A percentile compares a stretch with the other conserved stretches of the same genome.
Conservation (phyloP, 2,797 vertebrate genomes). For the Diglossa cyanea region DNA sequence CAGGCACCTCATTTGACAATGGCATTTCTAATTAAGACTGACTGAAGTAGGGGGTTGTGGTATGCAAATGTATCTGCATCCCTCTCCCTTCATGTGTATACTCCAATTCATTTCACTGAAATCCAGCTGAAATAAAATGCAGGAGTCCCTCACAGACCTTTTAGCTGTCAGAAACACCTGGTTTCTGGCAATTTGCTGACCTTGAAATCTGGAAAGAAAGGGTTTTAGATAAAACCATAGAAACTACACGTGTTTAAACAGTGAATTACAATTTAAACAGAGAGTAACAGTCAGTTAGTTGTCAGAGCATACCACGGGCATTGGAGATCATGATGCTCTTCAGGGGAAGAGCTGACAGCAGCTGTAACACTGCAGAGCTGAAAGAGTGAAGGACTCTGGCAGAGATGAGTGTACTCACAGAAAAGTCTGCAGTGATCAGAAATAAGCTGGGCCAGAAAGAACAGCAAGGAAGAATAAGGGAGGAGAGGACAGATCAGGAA, state of each 20-base stretch:
- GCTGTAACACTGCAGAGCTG: neutral
- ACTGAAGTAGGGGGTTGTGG: neutral
- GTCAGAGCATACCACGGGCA: neutral
- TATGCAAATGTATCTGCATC: neutral
- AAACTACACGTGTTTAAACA: neutral
- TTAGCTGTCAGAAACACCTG: neutral
- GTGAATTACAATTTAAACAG: neutral
- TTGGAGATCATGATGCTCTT: neutral
- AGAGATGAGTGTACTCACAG: accelerated
- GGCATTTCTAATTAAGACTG: neutral
- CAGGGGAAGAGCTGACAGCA: neutral
- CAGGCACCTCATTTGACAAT: neutral
- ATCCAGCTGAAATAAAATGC: neutral
- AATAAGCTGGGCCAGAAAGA: neutral
- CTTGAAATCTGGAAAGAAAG: conserved; percentile 6
- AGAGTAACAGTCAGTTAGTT: neutral
- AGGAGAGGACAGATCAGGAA: neutral
- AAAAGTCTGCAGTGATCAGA: neutral
- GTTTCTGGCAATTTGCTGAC: neutral
- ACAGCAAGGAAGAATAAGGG: neutral
- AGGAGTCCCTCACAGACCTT: neutral
- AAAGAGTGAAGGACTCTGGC: neutral
- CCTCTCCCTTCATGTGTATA: neutral
- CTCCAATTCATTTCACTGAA: neutral
- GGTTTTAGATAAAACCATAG: neutral